phyloP scores from a whole-genome alignment of 2,888 invertebrate genomes.

The Catocala fraxini region DNA sequence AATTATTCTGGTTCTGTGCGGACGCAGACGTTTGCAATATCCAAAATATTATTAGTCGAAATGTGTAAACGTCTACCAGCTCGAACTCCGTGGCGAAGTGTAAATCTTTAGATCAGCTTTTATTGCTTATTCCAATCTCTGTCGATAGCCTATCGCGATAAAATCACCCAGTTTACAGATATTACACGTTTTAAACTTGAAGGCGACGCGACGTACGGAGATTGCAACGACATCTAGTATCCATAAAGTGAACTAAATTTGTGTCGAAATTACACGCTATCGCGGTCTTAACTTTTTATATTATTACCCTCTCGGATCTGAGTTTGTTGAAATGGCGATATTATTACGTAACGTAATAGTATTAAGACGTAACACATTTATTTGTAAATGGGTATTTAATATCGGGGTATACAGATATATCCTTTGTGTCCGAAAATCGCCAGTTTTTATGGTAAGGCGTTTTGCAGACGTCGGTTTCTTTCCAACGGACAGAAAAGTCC shows the following conservation, averaged over 20 bases:
- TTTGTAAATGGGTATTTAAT: not conserved
- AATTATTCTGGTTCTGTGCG: too few relatives aligned
- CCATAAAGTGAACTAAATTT: constrained; percentile 10
- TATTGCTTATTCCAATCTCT: constrained; percentile 35
- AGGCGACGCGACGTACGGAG: constrained; percentile 12
- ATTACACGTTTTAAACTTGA: constrained; percentile 9
- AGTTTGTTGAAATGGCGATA: constrained; percentile 7
- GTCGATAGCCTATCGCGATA: constrained; percentile 27
- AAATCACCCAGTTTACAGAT: constrained; percentile 16
- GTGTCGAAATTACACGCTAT: constrained; percentile 20
- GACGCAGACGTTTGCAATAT: too few relatives aligned
- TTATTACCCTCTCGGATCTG: constrained; percentile 18
- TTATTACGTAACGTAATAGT: constrained; percentile 1
- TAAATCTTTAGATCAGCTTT: constrained; percentile 22
- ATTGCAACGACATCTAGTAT: constrained; percentile 2
- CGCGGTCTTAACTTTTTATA: constrained; percentile 23
- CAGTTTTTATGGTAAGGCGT: too few relatives aligned
- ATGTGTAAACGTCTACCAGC: not conserved
- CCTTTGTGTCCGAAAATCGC: too few relatives aligned
- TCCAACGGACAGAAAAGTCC: too few relatives aligned
- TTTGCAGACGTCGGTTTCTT: too few relatives aligned
- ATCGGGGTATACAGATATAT: too few relatives aligned
- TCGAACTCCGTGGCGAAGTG: constrained; percentile 15
- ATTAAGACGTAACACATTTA: not conserved
- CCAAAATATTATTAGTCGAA: not conserved